These are phyloP conservation scores for Acanthurus tractus DNA, from an alignment of 2,797 vertebrate genomes.

Conservation along the genomic window DNA sequence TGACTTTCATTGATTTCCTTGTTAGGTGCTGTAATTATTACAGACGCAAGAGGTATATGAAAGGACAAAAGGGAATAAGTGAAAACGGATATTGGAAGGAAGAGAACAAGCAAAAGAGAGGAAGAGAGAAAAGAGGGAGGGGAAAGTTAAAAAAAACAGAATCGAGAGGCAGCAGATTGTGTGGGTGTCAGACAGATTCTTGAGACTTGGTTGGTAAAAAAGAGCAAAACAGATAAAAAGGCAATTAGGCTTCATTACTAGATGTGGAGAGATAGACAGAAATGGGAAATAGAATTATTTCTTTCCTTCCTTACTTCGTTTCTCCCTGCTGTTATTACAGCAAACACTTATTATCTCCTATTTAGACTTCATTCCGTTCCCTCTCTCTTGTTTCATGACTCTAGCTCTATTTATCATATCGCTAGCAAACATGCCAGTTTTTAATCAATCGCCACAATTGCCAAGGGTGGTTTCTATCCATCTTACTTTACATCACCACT, in stretches of 20 bases:
- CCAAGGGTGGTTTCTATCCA: constrained; percentile 16
- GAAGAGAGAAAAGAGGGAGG: background rate
- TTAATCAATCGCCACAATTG: constrained; percentile 53
- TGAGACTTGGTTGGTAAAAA: constrained; percentile 28
- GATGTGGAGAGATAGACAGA: constrained; percentile 29
- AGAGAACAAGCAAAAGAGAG: constrained; percentile 3
- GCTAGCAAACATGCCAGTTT: constrained; percentile 26
- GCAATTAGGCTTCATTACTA: constrained; percentile 53
- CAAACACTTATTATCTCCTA: constrained; percentile 25
- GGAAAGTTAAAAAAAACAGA: constrained; percentile 3
- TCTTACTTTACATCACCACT: background rate
- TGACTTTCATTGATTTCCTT: constrained; percentile 50
- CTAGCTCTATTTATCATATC: constrained; percentile 26
- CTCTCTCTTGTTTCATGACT: constrained; percentile 19
- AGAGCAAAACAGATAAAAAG: constrained; percentile 47
- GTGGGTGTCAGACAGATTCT: constrained; percentile 38
- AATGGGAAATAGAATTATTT: constrained; percentile 23
- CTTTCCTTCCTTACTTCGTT: background rate
- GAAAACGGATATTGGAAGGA: constrained; percentile 21
- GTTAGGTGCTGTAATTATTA: constrained; percentile 56
- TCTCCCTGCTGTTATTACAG: constrained; percentile 10
- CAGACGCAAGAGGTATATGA: constrained; percentile 13
- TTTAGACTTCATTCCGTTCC: background rate
- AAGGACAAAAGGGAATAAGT: background rate
- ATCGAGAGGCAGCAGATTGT: background rate